Conservation (phyloP, 2,113 vertebrate species). For the Cryptomyrus ogoouensis region DNA sequence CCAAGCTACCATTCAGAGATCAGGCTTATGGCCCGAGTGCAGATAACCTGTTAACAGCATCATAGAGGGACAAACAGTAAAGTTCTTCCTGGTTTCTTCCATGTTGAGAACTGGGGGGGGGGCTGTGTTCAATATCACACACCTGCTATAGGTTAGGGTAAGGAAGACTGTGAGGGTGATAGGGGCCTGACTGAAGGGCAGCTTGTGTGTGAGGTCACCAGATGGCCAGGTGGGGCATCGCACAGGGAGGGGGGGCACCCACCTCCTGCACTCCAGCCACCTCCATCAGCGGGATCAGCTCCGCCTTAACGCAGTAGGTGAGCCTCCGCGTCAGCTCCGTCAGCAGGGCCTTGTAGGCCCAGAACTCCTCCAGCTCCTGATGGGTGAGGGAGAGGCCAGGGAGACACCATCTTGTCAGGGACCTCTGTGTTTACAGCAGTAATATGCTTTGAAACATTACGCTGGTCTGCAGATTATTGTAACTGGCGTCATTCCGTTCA, state of each 20-base stretch:
- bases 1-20: not conserved
- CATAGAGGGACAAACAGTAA: not conserved
- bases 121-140: not conserved
- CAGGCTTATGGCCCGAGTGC: not conserved
- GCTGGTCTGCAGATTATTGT: not conserved
- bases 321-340: constrained; percentile 74
- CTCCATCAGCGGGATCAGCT: constrained; percentile 94
- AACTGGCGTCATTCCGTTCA: not conserved
- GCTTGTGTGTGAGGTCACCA: not conserved
- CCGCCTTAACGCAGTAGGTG: constrained; percentile 83
- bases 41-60: not conserved
- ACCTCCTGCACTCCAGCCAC: constrained; percentile 89
- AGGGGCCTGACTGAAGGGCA: not conserved
- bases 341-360: constrained; percentile 83
- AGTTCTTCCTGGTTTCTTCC: not conserved
- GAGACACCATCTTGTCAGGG: not conserved
- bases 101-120: not conserved
- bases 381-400: constrained; percentile 8
- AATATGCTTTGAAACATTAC: not conserved
- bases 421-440: not conserved
- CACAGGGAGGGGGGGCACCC: constrained; percentile 27
- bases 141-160: not conserved
- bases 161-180: not conserved
- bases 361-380: constrained; percentile 90
- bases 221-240: no score